Conservation (phyloP, 2,113 vertebrate species). For the Phainopepla nitens region DNA sequence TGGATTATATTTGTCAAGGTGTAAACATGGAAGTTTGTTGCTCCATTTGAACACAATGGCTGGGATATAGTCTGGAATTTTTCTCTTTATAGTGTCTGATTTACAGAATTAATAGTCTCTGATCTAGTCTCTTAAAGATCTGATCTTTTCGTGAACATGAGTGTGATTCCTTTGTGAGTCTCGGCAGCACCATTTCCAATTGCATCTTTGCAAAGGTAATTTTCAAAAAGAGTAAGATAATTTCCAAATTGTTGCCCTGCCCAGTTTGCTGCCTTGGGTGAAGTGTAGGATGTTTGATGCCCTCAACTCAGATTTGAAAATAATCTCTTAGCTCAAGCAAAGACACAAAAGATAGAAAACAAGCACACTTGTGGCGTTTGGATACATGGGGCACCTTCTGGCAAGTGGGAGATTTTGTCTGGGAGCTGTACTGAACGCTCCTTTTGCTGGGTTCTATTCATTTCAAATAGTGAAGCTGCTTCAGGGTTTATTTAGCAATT, state of each 20-base stretch:
- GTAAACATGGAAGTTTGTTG: not conserved
- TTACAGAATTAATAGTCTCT: not conserved
- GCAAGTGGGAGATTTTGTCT: not conserved
- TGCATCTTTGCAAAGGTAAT: not conserved
- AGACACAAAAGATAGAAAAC: too few species aligned
- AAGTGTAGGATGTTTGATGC: not conserved
- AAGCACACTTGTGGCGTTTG: not conserved
- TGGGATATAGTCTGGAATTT: not conserved
- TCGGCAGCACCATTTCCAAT: not conserved
- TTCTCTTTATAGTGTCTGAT: not conserved
- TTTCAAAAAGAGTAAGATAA: not conserved
- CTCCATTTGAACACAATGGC: not conserved
- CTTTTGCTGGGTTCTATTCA: not conserved
- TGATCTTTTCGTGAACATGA: not conserved
- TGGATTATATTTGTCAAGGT: not conserved
- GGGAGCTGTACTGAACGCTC: not conserved
- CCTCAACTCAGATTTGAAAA: not conserved
- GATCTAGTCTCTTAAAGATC: not conserved
- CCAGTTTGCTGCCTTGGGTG: not conserved
- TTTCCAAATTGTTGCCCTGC: not conserved
- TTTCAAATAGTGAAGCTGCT: not conserved
- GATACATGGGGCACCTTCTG: not conserved
- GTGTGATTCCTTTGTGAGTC: not conserved
- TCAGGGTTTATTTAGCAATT: constrained; percentile 5
- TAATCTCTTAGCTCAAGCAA: not conserved